Evolutionary conservation across 2,888 invertebrate genomes (phyloP), one percentile per base, ranked within the genome.

Genomic region (Chouioia cunea): DNA sequence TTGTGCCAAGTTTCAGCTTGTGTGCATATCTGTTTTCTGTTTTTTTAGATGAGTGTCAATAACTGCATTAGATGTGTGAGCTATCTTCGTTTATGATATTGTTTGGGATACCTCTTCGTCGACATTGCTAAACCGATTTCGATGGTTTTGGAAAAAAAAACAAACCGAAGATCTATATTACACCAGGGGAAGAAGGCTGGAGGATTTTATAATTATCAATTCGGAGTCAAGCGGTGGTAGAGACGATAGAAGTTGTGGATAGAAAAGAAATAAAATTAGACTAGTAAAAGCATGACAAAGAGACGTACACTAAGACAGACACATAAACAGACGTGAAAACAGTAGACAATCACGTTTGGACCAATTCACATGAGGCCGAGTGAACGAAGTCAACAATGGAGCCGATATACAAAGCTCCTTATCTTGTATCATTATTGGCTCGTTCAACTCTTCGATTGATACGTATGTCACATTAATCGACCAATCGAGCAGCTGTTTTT

Each of bases 261-360:
- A 52, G 44, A 27, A 48, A 48, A 50, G 36, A 23, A 15, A 22
- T n/a, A n/a, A 20, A 27, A 27, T 18, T 27, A 44, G 6, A 18
- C n/a, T n/a, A 46, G 47, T 36, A 36, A 78, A 76, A 67, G 65
- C 53, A 62, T 68, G 53, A 56, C 44, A 59, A 18, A 72, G 23
- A 73, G 54, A 74, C 70, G 67, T 64, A 67, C 71, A 65, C 69
- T 67, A 56, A 73, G 73, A 77, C 77, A 73, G 74, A 75, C 75
- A 78, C 52, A 65, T 70, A 71, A 64, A 71, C 65, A 72, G 70
- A 66, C 67, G 48, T 71, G 58, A 76, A 76, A 76, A 77, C 76
- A 78, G 76, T 78, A 76, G 77, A 78, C 78, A 74, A 75, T 77
- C 77, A 78, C 76, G 66, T 54, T 27, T 71, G 20, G 16, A 10